Evolutionary conservation across 2,797 vertebrate species (phyloP).

Genomic region (Cossypha caffra): DNA sequence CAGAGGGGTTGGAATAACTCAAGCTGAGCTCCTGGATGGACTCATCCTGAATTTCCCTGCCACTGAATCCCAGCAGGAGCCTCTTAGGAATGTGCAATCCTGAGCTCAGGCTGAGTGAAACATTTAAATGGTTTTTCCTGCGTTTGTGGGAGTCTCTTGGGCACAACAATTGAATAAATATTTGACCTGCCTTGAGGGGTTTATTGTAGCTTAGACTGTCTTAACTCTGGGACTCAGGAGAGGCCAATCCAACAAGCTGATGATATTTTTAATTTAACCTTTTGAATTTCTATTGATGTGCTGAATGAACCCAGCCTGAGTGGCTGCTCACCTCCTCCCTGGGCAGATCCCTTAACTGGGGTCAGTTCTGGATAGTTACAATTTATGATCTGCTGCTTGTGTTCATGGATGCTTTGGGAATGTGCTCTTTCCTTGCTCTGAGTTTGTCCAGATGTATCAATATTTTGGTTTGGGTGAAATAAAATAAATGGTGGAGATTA

Average conservation of each 20-base stretch:
- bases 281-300: background rate
- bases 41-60: background rate
- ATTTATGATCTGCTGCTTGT: constrained; percentile 63
- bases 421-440: constrained; percentile 34
- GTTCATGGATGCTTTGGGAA: constrained; percentile 54
- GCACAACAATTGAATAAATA: background rate
- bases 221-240: background rate
- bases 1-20: background rate
- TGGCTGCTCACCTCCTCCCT: background rate
- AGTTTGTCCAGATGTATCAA: constrained; percentile 73
- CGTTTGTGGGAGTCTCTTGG: background rate
- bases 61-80: background rate
- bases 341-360: background rate
- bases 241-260: background rate
- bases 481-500: constrained; percentile 71
- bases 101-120: background rate
- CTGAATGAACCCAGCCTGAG: background rate
- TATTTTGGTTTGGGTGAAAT: constrained; percentile 70
- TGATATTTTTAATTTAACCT: constrained; percentile 22
- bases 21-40: background rate
- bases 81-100: background rate
- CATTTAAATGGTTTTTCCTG: background rate
- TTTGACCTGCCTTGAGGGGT: background rate
- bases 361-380: constrained; percentile 16
- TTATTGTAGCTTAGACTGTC: background rate